Conservation (phyloP, 2,888 invertebrate genomes). For the Ochropacha duplaris region DNA sequence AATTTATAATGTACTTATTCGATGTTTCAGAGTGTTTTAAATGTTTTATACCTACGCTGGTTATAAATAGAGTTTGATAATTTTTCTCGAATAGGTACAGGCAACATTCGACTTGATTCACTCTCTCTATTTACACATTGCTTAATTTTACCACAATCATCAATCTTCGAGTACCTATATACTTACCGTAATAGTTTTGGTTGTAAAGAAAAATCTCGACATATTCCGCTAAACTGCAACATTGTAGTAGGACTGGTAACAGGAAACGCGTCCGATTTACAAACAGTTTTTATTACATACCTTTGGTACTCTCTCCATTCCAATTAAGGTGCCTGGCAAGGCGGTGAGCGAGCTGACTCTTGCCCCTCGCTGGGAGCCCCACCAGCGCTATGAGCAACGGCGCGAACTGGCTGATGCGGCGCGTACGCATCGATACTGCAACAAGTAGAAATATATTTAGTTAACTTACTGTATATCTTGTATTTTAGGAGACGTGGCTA, state of each 20-base stretch:
- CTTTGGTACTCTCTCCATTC: conserved; percentile 93
- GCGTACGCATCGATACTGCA: conserved; percentile 77
- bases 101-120: too few species aligned
- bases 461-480: not conserved
- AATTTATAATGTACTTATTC: too few species aligned
- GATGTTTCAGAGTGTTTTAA: too few species aligned
- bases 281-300: conserved; percentile 62
- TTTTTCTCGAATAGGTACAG: too few species aligned
- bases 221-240: not conserved
- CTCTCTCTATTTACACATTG: too few species aligned
- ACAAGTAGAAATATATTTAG: conserved; percentile 27
- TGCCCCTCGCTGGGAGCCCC: conserved; percentile 95
- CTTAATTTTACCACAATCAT: not conserved
- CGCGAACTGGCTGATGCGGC: conserved; percentile 77
- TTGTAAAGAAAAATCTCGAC: not conserved
- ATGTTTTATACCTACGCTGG: too few species aligned
- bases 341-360: conserved; percentile 95
- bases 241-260: not conserved
- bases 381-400: conserved; percentile 94
- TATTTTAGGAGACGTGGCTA: too few species aligned
- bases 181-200: not conserved
- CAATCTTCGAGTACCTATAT: not conserved
- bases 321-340: conserved; percentile 94
- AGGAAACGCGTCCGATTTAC: not conserved
- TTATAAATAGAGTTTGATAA: too few species aligned